Percentiles rank a stretch among this genome's conserved stretches.
Evolutionary conservation across 30 jellyfish, hydroid and myxozoan species (phyloP).

Genomic region (Aurelia aurita): DNA sequence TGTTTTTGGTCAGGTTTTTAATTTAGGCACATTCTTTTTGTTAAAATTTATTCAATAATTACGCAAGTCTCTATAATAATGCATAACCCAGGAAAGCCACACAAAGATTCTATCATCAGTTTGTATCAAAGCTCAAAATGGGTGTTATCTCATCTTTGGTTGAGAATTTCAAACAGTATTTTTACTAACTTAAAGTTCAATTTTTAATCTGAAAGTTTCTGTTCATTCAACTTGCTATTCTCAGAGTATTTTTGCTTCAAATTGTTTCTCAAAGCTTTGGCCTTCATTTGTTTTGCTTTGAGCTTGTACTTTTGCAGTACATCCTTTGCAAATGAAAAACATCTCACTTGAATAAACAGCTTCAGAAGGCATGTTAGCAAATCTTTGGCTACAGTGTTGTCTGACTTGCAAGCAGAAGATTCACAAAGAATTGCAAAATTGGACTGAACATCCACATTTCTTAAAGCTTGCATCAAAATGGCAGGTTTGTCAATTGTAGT

Average conservation of each 20-base stretch:
- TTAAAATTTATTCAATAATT: too few species aligned
- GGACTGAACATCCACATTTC: conserved; percentile 9
- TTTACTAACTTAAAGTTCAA: neutral
- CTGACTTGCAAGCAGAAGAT: conserved; percentile 34
- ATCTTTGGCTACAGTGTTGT: conserved; percentile 32
- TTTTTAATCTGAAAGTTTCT: conserved; percentile 18
- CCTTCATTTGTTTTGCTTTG: conserved; percentile 20
- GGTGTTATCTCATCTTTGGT: too few species aligned
- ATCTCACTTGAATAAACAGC: conserved; percentile 48
- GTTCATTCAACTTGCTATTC: conserved; percentile 17
- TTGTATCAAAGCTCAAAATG: too few species aligned
- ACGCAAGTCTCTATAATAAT: too few species aligned
- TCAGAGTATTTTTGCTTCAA: conserved; percentile 44
- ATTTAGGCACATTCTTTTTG: too few species aligned
- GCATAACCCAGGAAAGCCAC: too few species aligned
- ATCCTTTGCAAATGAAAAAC: conserved; percentile 51
- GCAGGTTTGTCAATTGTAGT: conserved; percentile 12
- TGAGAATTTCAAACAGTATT: too few species aligned
- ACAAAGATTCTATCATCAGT: too few species aligned
- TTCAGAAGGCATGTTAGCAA: conserved; percentile 24
- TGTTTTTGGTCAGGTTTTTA: too few species aligned
- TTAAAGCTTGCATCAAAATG: conserved; percentile 21
- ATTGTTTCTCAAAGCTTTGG: conserved; percentile 31
- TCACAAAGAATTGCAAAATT: conserved; percentile 19
- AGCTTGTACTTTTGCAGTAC: conserved; percentile 41